Conservation (phyloP, 2,113 vertebrate species). For the Proteles cristata region DNA sequence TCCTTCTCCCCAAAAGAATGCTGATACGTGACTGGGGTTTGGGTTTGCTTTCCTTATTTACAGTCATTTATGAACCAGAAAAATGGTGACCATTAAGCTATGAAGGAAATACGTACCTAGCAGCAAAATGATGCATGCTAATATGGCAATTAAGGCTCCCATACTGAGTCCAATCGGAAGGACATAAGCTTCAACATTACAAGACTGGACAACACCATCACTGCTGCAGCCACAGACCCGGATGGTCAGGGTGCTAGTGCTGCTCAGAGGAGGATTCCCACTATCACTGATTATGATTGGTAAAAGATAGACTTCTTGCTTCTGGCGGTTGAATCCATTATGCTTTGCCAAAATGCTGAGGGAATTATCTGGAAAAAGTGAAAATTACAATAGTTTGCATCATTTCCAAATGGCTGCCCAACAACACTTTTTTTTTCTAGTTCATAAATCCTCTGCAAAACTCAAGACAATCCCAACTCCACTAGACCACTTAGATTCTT, state of each 20-base stretch:
- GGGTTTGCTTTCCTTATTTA: background rate
- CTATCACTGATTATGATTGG: constrained; percentile 97
- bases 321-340: constrained; percentile 95
- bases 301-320: constrained; percentile 97
- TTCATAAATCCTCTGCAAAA: background rate
- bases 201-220: constrained; percentile 95
- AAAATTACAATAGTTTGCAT: constrained; percentile 41
- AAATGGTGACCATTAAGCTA: background rate
- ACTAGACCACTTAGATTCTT: background rate
- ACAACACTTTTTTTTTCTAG: background rate
- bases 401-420: background rate
- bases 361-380: constrained; percentile 92
- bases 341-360: constrained; percentile 97
- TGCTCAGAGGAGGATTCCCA: constrained; percentile 97
- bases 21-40: background rate
- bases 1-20: background rate
- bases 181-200: constrained; percentile 97
- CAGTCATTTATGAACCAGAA: background rate
- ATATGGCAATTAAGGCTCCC: constrained; percentile 98
- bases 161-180: constrained; percentile 99
- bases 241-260: constrained; percentile 98
- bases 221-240: constrained; percentile 97
- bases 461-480: background rate
- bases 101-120: constrained; percentile 89
- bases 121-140: constrained; percentile 97